phyloP scores from a whole-genome alignment of 2,888 invertebrate species.

The Dasysyrphus albostriatus region DNA sequence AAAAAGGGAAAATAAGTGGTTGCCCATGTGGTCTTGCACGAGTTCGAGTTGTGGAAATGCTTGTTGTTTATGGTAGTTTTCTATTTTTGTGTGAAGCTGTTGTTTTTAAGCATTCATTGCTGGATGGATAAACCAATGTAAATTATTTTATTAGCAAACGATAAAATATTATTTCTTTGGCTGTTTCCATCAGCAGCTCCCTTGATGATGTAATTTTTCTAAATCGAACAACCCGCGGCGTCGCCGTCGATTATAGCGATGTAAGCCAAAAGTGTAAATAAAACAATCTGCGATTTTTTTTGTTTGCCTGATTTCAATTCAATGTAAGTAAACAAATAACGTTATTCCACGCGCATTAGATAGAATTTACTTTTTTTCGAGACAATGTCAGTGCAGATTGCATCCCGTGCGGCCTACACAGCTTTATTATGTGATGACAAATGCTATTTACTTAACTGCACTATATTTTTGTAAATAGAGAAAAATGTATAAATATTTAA shows the following conservation, averaged over 20 bases:
- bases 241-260: background rate
- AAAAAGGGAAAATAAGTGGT: constrained; percentile 54
- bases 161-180: constrained; percentile 20
- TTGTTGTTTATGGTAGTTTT: constrained; percentile 37
- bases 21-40: constrained; percentile 29
- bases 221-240: background rate
- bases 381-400: background rate
- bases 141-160: constrained; percentile 28
- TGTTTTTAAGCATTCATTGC: constrained; percentile 5
- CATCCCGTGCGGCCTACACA: background rate
- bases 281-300: constrained; percentile 9
- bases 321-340: constrained; percentile 41
- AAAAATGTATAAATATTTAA: constrained; percentile 15
- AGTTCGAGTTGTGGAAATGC: constrained; percentile 21
- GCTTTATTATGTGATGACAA: background rate
- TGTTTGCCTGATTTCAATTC: constrained; percentile 17
- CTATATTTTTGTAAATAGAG: background rate
- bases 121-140: background rate
- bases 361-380: constrained; percentile 9
- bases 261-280: constrained; percentile 24
- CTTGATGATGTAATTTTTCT: constrained; percentile 31
- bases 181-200: background rate
- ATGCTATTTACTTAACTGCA: background rate
- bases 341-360: background rate
- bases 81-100: constrained; percentile 43